Percentiles rank a stretch among this genome's conserved stretches.
These are phyloP conservation scores for Zoanthus sansibaricus DNA, from an alignment of 92 coral and sea anemone species.

Conservation along the genomic window DNA sequence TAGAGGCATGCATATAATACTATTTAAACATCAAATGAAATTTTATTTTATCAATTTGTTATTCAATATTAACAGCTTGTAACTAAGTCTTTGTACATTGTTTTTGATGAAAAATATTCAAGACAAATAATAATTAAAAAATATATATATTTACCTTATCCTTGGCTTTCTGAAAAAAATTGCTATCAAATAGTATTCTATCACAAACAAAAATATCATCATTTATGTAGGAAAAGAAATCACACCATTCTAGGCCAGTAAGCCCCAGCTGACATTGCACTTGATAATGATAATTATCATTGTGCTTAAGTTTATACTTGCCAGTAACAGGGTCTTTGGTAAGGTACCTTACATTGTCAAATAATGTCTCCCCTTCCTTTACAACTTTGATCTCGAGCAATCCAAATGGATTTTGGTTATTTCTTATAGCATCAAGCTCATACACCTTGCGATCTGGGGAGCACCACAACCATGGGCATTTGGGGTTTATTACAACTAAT, in stretches of 20 bases:
- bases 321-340: conserved; percentile 23
- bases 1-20: too few relatives aligned
- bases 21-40: too few relatives aligned
- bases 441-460: conserved; percentile 60
- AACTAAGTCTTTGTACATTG: too few relatives aligned
- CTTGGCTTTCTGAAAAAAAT: not conserved
- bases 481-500: not conserved
- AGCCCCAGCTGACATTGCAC: conserved; percentile 67
- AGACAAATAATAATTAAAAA: too few relatives aligned
- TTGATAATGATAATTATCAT: conserved; percentile 46
- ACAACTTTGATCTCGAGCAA: conserved; percentile 57
- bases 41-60: too few relatives aligned
- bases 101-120: too few relatives aligned
- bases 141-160: too few relatives aligned
- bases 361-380: conserved; percentile 54
- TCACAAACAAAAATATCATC: not conserved
- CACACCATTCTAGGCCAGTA: conserved; percentile 35
- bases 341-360: conserved; percentile 55
- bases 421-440: conserved; percentile 38
- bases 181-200: not conserved
- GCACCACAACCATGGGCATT: conserved; percentile 67
- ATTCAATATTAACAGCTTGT: too few relatives aligned
- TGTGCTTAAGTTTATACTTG: conserved; percentile 31
- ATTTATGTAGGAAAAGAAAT: not conserved
- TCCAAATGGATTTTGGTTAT: conserved; percentile 51